A percentile compares a stretch with the other conserved stretches of the same genome.
phyloP scores from a whole-genome alignment of 1,140 invertebrate species.

The Bilobella aurantiaca region DNA sequence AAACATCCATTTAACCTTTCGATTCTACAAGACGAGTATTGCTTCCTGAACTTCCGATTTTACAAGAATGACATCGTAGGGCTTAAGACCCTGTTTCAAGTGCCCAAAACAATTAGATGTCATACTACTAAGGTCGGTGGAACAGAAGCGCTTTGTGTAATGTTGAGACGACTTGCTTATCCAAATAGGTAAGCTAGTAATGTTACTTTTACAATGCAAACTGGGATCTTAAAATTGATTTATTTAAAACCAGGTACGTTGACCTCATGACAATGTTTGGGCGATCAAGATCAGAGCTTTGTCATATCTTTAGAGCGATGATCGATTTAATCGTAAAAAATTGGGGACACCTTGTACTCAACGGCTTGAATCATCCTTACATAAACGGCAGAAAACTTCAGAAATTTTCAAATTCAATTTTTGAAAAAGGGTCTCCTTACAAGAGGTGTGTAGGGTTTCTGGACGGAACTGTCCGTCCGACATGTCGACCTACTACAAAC shows the following conservation, averaged over 20 bases:
- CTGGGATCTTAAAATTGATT: background rate
- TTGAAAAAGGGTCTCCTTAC: constrained; percentile 9
- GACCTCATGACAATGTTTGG: background rate
- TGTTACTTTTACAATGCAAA: background rate
- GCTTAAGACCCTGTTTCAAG: background rate
- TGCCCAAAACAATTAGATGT: background rate
- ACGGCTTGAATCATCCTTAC: no score
- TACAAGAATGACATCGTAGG: background rate
- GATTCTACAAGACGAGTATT: background rate
- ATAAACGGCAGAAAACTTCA: no score
- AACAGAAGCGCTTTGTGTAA: background rate
- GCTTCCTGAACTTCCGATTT: background rate
- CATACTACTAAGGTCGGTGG: background rate
- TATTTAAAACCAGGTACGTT: background rate
- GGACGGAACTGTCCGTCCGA: constrained; percentile 16
- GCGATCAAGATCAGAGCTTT: background rate
- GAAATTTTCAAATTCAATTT: background rate
- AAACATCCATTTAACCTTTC: no score
- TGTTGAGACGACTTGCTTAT: background rate
- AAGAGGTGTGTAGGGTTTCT: constrained; percentile 6
- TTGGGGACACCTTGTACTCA: no score
- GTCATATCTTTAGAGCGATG: background rate
- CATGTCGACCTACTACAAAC: constrained; percentile 4
- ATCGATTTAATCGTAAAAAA: background rate
- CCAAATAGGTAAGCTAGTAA: background rate